Base-by-base conservation (phyloP, 2,888 invertebrate species). In the Hylaea fasciaria region DNA sequence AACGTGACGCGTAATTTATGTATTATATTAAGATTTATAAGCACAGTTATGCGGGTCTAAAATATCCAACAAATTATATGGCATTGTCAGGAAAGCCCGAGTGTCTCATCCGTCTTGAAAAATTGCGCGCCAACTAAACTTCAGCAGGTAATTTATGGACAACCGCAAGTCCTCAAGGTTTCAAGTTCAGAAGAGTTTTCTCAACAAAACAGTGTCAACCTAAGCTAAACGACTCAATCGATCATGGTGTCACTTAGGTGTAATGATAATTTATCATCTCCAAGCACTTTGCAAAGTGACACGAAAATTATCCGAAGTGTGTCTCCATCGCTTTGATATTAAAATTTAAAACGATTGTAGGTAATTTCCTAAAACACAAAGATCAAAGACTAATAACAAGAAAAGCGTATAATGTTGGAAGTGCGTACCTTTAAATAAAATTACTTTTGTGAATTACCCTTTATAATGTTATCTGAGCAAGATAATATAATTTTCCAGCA, bases 211-310 rank as follows among this genome's bases (percentile, higher is more conserved):
- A 68, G 52, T 55, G 44, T 40, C 63, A 58, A 58, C 71, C 70
- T 72, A 71, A 71, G 69, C 74, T 72, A 80, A 78, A 78, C 73
- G 74, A 76, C 72, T 72, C 74, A 74, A 80, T 82, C 80, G 80
- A 84, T 82, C 80, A 81, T 70, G 71, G 66, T 74, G 73, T 77
- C 74, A 74, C 75, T 78, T 74, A 74, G 70, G 78, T 73, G 72
- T 81, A 79, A 81, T 81, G 80, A 81, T 80, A 82, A 82, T 82
- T 81, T 82, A 82, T 82, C 80, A 80, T 81, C 73, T 73, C 72
- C 66, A 72, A 77, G 77, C 77, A 80, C 77, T 78, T 76, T 69
- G 71, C 72, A 74, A 75, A 79, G 76, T 74, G 68, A 68, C 64
- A 56, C 57, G 44, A 57, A 57, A 56, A 60, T 65, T 61, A 62